Evolutionary conservation across 1,140 invertebrate genomes (phyloP).

Genomic region (Habropoda laboriosa): DNA sequence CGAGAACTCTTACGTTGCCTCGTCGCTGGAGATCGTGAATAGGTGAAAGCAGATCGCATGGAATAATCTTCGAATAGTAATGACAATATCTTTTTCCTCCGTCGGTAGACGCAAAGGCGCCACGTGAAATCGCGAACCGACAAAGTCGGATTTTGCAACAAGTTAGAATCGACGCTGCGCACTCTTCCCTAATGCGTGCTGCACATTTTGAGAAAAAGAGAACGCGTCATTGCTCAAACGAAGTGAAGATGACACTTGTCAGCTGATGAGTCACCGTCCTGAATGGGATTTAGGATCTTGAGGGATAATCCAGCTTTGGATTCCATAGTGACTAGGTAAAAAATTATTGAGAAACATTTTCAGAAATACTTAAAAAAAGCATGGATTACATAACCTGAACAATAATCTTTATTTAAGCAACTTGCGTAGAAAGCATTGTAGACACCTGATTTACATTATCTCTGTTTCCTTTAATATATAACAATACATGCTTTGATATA

Average conservation of each 20-base stretch:
- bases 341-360: neutral
- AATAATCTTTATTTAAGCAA: neutral
- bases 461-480: neutral
- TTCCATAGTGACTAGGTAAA: neutral
- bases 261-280: neutral
- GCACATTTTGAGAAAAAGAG: neutral
- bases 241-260: neutral
- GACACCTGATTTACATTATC: neutral
- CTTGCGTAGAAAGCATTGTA: neutral
- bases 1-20: neutral
- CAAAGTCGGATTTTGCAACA: neutral
- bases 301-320: neutral
- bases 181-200: neutral
- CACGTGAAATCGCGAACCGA: neutral
- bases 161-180: neutral
- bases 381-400: neutral
- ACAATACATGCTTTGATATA: neutral
- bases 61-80: conserved; percentile 32
- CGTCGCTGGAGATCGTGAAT: conserved; percentile 45
- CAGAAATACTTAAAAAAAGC: neutral
- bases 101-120: neutral
- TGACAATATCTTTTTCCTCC: neutral
- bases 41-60: conserved; percentile 68
- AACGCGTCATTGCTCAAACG: neutral
- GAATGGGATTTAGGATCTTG: neutral